A percentile compares a stretch with the other conserved stretches of the same genome.
Evolutionary conservation across 2,797 vertebrate species (phyloP).

Genomic region (Neosilurus mollespiculum): DNA sequence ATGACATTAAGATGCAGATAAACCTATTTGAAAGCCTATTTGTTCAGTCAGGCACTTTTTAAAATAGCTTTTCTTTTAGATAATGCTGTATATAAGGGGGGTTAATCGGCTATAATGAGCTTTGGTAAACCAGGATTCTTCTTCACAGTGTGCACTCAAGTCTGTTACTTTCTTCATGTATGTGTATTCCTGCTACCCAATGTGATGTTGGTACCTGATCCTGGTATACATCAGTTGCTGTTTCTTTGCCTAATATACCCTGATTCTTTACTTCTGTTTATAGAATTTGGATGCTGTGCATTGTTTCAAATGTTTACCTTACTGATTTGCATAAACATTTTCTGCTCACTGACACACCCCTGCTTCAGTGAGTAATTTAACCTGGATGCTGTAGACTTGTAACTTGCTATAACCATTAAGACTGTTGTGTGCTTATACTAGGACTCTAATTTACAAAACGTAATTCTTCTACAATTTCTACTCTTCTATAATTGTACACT

Average conservation of each 20-base stretch:
- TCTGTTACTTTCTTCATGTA: not conserved
- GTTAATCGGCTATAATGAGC: not conserved
- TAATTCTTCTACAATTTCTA: not conserved
- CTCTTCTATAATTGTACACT: not conserved
- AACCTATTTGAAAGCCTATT: not conserved
- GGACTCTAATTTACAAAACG: not conserved
- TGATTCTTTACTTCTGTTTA: not conserved
- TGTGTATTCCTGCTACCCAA: not conserved
- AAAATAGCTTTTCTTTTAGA: not conserved
- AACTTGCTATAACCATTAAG: not conserved
- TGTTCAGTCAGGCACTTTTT: not conserved
- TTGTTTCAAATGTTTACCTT: not conserved
- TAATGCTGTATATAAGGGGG: not conserved
- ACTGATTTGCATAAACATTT: not conserved
- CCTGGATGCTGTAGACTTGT: not conserved
- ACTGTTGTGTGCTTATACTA: not conserved
- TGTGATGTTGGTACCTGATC: not conserved
- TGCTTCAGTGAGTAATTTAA: too few species aligned
- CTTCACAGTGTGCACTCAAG: not conserved
- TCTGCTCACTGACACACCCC: not conserved
- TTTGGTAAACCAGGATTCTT: not conserved
- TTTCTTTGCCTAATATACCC: not conserved
- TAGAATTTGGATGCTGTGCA: not conserved
- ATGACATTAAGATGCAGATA: not conserved
- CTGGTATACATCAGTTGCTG: not conserved